These are phyloP conservation scores for Schizotus pectinicornis DNA, from an alignment of 2,888 invertebrate species.

Conservation along the genomic window DNA sequence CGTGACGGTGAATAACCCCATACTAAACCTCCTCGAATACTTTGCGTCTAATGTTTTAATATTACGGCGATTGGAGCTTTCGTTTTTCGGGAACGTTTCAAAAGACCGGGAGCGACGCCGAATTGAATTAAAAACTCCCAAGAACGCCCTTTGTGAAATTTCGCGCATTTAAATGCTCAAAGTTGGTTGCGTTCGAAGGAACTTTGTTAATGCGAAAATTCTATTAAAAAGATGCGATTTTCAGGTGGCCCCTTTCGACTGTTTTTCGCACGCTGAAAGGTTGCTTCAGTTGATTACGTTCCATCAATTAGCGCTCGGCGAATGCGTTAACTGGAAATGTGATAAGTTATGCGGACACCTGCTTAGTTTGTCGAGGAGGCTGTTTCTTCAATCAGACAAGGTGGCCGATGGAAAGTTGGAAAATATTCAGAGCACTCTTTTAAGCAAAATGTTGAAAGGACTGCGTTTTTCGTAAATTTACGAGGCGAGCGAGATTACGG, in stretches of 20 bases:
- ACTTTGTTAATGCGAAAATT: constrained; percentile 33
- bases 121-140: constrained; percentile 40
- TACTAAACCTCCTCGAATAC: too few species aligned
- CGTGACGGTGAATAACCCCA: too few species aligned
- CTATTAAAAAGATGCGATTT: constrained; percentile 32
- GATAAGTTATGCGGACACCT: too few species aligned
- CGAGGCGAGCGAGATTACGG: too few species aligned
- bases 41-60: too few species aligned
- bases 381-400: too few species aligned
- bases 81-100: constrained; percentile 3
- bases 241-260: constrained; percentile 27
- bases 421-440: too few species aligned
- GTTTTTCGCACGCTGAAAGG: not conserved
- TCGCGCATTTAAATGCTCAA: constrained; percentile 37
- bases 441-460: too few species aligned
- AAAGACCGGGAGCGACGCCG: constrained; percentile 25
- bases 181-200: constrained; percentile 27
- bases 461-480: too few species aligned
- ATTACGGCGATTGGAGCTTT: constrained; percentile 27
- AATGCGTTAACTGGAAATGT: not conserved
- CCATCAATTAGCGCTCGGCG: constrained; percentile 2
- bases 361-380: too few species aligned
- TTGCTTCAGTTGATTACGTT: constrained; percentile 7
- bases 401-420: too few species aligned
- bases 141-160: constrained; percentile 36